Evolutionary conservation across 1,140 invertebrate species (phyloP), one percentile per base, ranked within the genome.

Genomic region (Neotoxoptera formosana): DNA sequence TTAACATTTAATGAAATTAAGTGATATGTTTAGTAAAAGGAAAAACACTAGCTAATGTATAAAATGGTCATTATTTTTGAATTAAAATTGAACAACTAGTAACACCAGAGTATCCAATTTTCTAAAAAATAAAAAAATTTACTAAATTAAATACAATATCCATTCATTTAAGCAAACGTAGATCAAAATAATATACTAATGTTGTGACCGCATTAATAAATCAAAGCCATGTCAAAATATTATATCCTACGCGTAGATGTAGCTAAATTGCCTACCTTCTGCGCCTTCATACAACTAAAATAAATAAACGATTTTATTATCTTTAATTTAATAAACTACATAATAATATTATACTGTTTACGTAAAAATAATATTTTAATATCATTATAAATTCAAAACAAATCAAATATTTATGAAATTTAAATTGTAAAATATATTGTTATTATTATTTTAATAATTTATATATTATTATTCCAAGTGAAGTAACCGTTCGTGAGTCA

Each of bases 371-470:
- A 76, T 4, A 14, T 6, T 76, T 76, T 76, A 17, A 76, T 14
- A 76, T 20, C n/a, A 76, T 76, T 17, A 76, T 76, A 76, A 76
- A 76, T 76, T 76, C 60, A 76, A 76, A 76, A 76, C 14, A 76
- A 76, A 76, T 76, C 60, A 76, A 76, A n/a, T 76, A 76, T 76
- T n/a, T 76, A n/a, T n/a, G 60, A 76, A 76, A n/a, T n/a, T 14
- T n/a, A n/a, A 76, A 76, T 76, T 76, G 30, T 67, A 67, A 67
- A 67, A 67, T 67, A n/a, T n/a, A n/a, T 76, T 76, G 30, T 76
- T n/a, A 67, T n/a, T 67, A n/a, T n/a, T 67, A 11, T 67, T 76
- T n/a, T 76, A n/a, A n/a, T n/a, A n/a, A 76, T 76, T 76, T 76
- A 30, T 76, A n/a, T 76, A 76, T n/a, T 76, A 67, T 67, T 67